A percentile compares a stretch with the other conserved stretches of the same genome.
Conservation (phyloP, 2,888 invertebrate species). For the Mactromeris polynyma region DNA sequence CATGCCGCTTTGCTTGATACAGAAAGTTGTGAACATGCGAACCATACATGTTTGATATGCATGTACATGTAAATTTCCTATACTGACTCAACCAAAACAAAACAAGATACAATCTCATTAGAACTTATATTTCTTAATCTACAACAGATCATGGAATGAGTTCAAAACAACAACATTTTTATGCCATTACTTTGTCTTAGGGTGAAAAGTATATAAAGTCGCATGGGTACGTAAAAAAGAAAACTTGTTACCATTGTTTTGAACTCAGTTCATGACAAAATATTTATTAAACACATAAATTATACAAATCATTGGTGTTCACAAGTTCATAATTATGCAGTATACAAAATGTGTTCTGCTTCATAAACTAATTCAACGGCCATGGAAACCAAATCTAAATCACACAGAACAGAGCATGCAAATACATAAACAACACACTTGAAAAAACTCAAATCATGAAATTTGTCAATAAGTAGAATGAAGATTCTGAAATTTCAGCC, state of each 20-base stretch:
- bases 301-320: constrained; percentile 12
- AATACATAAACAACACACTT: neutral
- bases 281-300: neutral
- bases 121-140: constrained; percentile 7
- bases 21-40: neutral
- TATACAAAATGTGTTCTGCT: constrained; percentile 15
- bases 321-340: neutral
- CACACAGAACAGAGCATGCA: constrained; percentile 3
- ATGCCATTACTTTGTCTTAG: neutral
- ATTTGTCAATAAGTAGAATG: no score
- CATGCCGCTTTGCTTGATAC: neutral
- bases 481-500: no score
- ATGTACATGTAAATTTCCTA: neutral
- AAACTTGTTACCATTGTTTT: neutral
- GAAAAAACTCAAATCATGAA: neutral
- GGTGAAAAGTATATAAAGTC: neutral
- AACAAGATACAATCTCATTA: neutral
- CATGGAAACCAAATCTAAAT: neutral
- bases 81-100: neutral
- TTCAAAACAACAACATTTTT: neutral
- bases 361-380: neutral
- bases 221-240: neutral
- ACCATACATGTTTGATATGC: neutral
- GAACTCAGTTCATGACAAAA: neutral
- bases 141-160: constrained; percentile 8